phyloP scores from a whole-genome alignment of 2,113 vertebrate species.

The Helogale parvula region DNA sequence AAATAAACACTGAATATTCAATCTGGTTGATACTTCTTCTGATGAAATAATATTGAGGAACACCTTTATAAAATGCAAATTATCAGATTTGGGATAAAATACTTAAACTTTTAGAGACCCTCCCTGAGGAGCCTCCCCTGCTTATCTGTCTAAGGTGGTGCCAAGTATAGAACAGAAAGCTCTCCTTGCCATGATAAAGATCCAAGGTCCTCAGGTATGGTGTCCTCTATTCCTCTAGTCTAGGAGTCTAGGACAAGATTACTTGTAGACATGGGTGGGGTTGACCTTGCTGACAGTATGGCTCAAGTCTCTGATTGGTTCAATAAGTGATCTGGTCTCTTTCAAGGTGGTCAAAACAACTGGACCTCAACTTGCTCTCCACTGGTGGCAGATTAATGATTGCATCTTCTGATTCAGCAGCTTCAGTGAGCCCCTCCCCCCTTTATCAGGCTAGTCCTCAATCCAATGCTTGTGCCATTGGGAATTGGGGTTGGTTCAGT shows the following conservation, averaged over 20 bases:
- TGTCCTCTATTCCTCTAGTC: not conserved
- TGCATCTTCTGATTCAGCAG: not conserved
- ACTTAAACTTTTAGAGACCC: not conserved
- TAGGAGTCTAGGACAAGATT: not conserved
- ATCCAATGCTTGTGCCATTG: not conserved
- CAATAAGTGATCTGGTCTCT: not conserved
- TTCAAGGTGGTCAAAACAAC: not conserved
- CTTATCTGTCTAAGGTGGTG: not conserved
- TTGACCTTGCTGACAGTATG: not conserved
- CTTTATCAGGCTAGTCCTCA: not conserved
- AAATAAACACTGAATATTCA: not conserved
- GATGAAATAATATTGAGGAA: not conserved
- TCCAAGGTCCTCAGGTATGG: not conserved
- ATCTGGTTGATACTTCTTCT: not conserved
- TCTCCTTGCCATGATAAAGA: not conserved
- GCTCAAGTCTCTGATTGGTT: not conserved
- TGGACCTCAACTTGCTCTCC: not conserved
- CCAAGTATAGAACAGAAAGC: not conserved
- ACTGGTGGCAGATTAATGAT: not conserved
- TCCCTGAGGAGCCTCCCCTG: not conserved
- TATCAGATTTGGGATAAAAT: constrained; percentile 27
- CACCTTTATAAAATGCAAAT: not conserved
- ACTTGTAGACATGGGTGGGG: not conserved
- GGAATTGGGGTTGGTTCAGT: not conserved
- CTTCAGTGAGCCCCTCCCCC: not conserved